Percentiles rank a stretch among this genome's conserved stretches.
Evolutionary conservation across 1,140 invertebrate genomes (phyloP).

Genomic region (Achroia grisella): DNA sequence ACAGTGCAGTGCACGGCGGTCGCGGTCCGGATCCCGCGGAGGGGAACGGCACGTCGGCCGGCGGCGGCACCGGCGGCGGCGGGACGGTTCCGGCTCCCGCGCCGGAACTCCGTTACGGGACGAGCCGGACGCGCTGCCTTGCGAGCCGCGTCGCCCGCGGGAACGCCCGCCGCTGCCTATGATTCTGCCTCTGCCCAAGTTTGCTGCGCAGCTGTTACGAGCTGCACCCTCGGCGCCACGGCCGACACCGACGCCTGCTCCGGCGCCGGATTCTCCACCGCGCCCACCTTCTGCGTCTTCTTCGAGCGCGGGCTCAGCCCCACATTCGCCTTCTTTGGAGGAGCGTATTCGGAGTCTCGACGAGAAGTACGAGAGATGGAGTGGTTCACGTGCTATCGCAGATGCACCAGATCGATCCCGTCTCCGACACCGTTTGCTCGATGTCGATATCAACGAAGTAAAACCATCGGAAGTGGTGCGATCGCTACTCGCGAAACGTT

Average conservation of each 20-base stretch:
- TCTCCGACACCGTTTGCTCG: slow-evolving; percentile 80
- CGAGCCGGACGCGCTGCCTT: slow-evolving; percentile 85
- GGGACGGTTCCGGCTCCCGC: slow-evolving; percentile 65
- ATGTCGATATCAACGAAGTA: slow-evolving; percentile 83
- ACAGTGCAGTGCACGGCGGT: slow-evolving; percentile 20
- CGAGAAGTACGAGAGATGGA: slow-evolving; percentile 95
- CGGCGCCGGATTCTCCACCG: slow-evolving; percentile 51
- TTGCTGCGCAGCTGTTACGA: slow-evolving; percentile 82
- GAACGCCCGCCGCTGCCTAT: slow-evolving; percentile 79
- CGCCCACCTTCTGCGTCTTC: slow-evolving; percentile 72
- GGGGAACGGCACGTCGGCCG: slow-evolving; percentile 32
- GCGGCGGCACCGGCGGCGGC: slow-evolving; percentile 41
- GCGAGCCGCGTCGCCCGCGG: slow-evolving; percentile 79
- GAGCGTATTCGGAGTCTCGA: slow-evolving; percentile 91
- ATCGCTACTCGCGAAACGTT: slow-evolving; percentile 91
- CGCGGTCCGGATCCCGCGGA: slow-evolving; percentile 46
- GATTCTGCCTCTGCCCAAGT: slow-evolving; percentile 87
- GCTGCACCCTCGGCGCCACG: slow-evolving; percentile 55
- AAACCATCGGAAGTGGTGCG: slow-evolving; percentile 96
- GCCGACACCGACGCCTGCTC: slow-evolving; percentile 49
- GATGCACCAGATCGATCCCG: slow-evolving; percentile 69
- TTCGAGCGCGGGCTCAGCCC: slow-evolving; percentile 75
- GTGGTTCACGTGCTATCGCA: slow-evolving; percentile 77
- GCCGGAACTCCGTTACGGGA: slow-evolving; percentile 89
- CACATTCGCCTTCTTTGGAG: slow-evolving; percentile 81